Evolutionary conservation across 2,797 vertebrate genomes (phyloP).

Genomic region (Hozukius guyotensis): DNA sequence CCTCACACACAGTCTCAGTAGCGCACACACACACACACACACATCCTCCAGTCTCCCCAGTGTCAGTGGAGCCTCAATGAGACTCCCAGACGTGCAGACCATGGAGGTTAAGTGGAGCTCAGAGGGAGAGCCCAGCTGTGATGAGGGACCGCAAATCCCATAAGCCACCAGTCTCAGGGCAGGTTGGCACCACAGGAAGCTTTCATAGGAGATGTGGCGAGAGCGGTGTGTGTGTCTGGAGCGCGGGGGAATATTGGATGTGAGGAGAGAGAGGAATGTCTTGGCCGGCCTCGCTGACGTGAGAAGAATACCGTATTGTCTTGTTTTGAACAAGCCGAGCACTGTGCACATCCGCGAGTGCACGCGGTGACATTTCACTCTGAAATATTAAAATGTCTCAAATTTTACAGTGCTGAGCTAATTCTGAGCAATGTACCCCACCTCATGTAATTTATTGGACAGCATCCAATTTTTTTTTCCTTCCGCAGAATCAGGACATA

Average conservation of each 20-base stretch:
- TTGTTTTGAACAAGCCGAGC: conserved; percentile 24
- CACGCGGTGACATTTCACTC: conserved; percentile 42
- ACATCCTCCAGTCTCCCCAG: neutral
- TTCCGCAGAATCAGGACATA: neutral
- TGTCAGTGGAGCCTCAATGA: conserved; percentile 25
- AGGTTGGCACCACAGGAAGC: conserved; percentile 61
- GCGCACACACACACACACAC: neutral
- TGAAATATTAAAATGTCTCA: conserved; percentile 37
- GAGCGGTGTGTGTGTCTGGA: neutral
- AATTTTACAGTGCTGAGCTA: conserved; percentile 35
- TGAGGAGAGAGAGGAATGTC: conserved; percentile 38
- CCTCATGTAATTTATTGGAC: neutral
- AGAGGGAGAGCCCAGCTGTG: conserved; percentile 64
- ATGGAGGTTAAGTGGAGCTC: conserved; percentile 72
- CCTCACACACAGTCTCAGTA: neutral
- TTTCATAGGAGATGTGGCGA: conserved; percentile 41
- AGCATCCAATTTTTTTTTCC: neutral
- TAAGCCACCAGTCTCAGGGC: conserved; percentile 67
- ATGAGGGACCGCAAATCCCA: conserved; percentile 68
- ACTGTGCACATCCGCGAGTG: neutral
- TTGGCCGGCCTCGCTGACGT: conserved; percentile 30
- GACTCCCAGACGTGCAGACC: conserved; percentile 32
- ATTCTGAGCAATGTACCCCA: conserved; percentile 8
- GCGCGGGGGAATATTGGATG: conserved; percentile 36
- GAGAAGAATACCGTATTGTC: conserved; percentile 58